Base-by-base conservation (phyloP, 2,113 vertebrate genomes). In the Strigops habroptila region DNA sequence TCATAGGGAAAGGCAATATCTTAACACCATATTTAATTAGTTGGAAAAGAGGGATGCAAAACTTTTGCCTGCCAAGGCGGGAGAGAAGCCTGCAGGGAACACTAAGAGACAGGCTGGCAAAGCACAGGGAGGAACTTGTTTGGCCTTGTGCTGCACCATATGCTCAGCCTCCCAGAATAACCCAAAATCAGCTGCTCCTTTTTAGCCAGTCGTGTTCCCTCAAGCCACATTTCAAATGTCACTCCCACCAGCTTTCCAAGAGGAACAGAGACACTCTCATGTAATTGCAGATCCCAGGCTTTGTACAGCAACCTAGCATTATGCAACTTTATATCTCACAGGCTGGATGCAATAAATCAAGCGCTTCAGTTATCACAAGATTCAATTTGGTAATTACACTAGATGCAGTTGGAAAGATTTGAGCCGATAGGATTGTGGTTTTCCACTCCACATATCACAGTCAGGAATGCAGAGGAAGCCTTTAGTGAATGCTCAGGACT, bases 81-180 rank as follows among this genome's bases (percentile, higher is more conserved):
- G 31, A 87, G 48, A 85, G 75, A 87, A 94, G 44, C 65, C 82
- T 77, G 75, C 67, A 82, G 79, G 71, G 67, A 76, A 82, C 27
- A 25, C 28, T 27, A 35, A 67, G 52, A 79, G 82, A 73, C 69
- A 67, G 88, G 90, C 0, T 96, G 95, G 95, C 95, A 91, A 82
- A 90, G 90, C 52, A 24, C 69, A 48, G 33, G 52, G 57, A 87
- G 65, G 74, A 76, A 65, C 70, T 93, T 48, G 70, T 41, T 96
- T 85, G 88, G 90, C 92, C 82, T 73, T 17, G 69, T 93, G 81
- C 90, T 88, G 68, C 27, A 39, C 93, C 95, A 96, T 95, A 95
- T 96, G 96, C 52, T 90, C 82, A 76, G 57, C 49, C 57, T 96
- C 90, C 90, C 81, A 93, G 69, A 96, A 95, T 87, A 95, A 93